Percentiles rank a stretch among this genome's conserved stretches.
phyloP scores from a whole-genome alignment of 2,113 vertebrate species.

The Macrotis lagotis region DNA sequence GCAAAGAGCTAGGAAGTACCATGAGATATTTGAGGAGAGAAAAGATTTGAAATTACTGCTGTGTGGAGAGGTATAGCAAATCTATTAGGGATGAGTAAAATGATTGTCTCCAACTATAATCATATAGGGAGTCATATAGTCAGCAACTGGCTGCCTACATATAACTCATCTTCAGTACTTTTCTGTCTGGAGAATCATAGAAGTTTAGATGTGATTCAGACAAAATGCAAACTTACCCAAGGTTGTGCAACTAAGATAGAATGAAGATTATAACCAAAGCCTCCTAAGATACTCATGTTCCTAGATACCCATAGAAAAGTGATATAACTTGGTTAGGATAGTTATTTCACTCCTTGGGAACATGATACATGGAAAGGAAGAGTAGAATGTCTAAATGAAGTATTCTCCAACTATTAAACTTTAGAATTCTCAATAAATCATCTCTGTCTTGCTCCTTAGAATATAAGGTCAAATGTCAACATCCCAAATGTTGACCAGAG shows the following conservation, averaged over 20 bases:
- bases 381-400: background rate
- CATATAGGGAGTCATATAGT: background rate
- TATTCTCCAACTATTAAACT: background rate
- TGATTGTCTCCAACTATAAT: background rate
- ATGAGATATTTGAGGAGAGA: background rate
- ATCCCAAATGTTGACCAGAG: background rate
- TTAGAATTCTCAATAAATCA: background rate
- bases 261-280: background rate
- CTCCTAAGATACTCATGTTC: background rate
- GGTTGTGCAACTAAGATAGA: background rate
- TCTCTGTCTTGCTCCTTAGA: background rate
- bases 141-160: background rate
- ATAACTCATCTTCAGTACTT: background rate
- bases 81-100: background rate
- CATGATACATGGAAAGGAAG: background rate
- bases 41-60: background rate
- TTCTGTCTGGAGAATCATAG: background rate
- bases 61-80: background rate
- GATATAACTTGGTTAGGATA: background rate
- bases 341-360: background rate
- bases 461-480: background rate
- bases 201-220: background rate
- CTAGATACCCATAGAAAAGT: background rate
- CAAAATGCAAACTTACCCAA: background rate
- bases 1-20: background rate